Base-by-base conservation (phyloP, 2,888 invertebrate species). In the Miltochrista miniata region DNA sequence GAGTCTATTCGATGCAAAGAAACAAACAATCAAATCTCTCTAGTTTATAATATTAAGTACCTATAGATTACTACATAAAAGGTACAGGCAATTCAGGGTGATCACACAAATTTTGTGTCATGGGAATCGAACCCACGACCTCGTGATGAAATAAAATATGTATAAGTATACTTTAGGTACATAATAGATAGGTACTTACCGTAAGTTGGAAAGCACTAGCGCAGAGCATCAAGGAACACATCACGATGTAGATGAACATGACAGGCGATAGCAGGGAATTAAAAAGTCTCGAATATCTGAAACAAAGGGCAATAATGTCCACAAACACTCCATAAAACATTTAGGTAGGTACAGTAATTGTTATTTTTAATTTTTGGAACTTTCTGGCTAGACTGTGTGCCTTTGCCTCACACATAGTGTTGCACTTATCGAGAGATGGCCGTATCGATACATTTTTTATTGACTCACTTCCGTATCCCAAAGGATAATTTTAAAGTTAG, bases 221-320 rank as follows among this genome's bases (percentile, higher is more conserved):
- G 61, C 89, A 89, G 15, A 90, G 73, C 84, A 85, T 77, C 29
- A 88, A 52, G 0, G 88, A 85, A 55, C 86, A 86, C 70, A 88
- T 81, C 0, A 87, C 72, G 18, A 89, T 74, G 61, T 90, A 90
- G 12, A 87, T 59, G 55, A 90, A 89, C 87, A 90, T 87, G 2
- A 89, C 85, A 0, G 90, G 90, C 1, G 90, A 89, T 4, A 89
- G 57, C 48, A 89, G 54, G 0, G 86, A 86, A 63, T 89, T 83
- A 54, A 88, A 84, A 44, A 86, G 60, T 61, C 76, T 81, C 33
- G 82, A 81, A 66, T 89, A 67, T 55, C 90, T 89, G 48, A 60
- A 64, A 59, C 54, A 62, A 47, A 54, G 24, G 1, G 31, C 11
- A n/a, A 42, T 45, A 30, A 31, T 5, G 31, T 3, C 8, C 11